Conservation (phyloP, 2,113 vertebrate genomes). For the Xenus cinereus region DNA sequence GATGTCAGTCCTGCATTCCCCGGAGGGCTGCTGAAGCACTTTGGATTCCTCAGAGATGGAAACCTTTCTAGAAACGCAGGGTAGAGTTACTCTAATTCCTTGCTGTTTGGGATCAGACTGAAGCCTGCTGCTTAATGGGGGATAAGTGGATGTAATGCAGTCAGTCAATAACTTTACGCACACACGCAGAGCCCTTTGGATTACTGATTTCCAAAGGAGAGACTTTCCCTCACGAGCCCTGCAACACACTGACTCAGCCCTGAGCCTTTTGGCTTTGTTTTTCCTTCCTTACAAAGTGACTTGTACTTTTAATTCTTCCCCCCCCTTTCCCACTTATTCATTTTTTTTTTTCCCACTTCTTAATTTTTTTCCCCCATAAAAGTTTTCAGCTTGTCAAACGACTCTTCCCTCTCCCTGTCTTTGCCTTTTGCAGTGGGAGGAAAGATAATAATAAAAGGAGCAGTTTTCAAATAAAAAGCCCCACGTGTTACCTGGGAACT, state of each 20-base stretch:
- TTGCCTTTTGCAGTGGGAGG: constrained; percentile 51
- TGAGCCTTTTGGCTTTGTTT: constrained; percentile 37
- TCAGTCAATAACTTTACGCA: constrained; percentile 40
- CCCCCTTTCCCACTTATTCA: neutral
- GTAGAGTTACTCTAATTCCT: constrained; percentile 54
- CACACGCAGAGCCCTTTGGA: constrained; percentile 9
- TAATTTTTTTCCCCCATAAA: neutral
- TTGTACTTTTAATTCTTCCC: neutral
- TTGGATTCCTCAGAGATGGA: constrained; percentile 38
- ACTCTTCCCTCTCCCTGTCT: constrained; percentile 16
- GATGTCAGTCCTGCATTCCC: constrained; percentile 44
- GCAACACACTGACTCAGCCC: constrained; percentile 44
- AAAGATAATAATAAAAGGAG: constrained; percentile 13
- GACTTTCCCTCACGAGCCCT: neutral
- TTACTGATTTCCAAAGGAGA: constrained; percentile 30
- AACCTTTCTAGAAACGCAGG: constrained; percentile 37
- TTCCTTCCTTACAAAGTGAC: neutral
- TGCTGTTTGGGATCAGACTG: constrained; percentile 44
- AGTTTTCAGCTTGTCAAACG: constrained; percentile 46
- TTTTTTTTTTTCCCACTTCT: neutral
- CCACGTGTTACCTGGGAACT: constrained; percentile 46
- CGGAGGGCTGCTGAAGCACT: constrained; percentile 18
- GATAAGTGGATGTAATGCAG: constrained; percentile 55
- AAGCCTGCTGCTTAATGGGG: constrained; percentile 62
- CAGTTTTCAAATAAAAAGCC: constrained; percentile 52